Conservation (phyloP, 2,888 invertebrate genomes). For the Tetranychus piercei region DNA sequence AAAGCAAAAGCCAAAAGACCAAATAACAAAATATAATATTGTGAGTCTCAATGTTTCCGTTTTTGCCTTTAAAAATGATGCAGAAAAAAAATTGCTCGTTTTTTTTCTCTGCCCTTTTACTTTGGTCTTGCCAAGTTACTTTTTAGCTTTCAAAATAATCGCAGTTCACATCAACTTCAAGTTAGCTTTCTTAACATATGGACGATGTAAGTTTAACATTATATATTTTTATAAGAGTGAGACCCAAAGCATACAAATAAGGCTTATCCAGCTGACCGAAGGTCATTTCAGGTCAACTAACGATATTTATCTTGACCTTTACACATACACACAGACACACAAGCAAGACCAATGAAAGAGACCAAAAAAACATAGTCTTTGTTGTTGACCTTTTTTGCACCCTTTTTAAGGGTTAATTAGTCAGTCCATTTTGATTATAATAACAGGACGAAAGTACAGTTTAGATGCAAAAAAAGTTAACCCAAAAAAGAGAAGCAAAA, state of each 20-base stretch:
- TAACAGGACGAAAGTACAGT: not conserved
- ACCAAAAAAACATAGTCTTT: not conserved
- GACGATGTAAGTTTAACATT: not conserved
- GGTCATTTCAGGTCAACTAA: not conserved
- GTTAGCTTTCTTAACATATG: not conserved
- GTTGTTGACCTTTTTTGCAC: not conserved
- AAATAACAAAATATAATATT: too few species aligned
- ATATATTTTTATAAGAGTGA: not conserved
- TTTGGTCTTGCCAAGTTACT: not conserved
- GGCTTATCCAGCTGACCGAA: slow-evolving; percentile 1
- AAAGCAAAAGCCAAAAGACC: too few species aligned
- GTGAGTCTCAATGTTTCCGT: too few species aligned
- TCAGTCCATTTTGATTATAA: too few species aligned
- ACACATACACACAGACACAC: not conserved
- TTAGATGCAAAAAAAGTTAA: not conserved
- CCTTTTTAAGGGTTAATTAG: not conserved
- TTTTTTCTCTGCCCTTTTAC: too few species aligned
- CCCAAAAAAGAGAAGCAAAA: not conserved
- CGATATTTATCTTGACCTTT: slow-evolving; percentile 1
- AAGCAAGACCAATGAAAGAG: not conserved
- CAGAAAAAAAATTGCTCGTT: too few species aligned
- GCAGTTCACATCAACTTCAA: not conserved
- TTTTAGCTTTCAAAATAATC: not conserved
- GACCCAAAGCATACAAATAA: not conserved
- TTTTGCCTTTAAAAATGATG: too few species aligned